These are phyloP conservation scores for Drosophila prostipennis DNA, from an alignment of 2,888 invertebrate genomes.

Conservation along the genomic window DNA sequence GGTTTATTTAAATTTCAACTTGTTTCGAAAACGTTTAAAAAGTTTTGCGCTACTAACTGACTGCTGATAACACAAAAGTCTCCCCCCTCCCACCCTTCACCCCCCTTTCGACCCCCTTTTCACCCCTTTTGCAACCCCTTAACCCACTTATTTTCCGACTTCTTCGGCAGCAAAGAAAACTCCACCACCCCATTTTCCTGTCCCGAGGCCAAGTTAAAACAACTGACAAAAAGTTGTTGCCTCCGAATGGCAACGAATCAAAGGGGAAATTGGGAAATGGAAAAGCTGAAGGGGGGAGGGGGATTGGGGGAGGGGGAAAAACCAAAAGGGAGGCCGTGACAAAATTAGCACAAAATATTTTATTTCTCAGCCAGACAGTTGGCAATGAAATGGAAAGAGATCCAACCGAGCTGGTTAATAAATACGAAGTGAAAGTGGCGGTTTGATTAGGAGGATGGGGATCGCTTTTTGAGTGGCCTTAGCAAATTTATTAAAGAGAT, in stretches of 20 bases:
- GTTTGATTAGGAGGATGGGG: neutral
- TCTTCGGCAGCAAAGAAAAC: slow-evolving; percentile 17
- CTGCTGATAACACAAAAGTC: slow-evolving; percentile 74
- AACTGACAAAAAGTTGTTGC: slow-evolving; percentile 50
- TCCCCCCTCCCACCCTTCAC: slow-evolving; percentile 26
- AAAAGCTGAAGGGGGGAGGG: slow-evolving; percentile 19
- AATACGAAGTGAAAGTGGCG: neutral
- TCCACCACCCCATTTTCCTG: slow-evolving; percentile 13
- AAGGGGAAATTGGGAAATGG: slow-evolving; percentile 59
- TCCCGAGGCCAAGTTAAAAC: slow-evolving; percentile 48
- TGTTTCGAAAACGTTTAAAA: slow-evolving; percentile 78
- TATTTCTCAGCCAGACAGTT: slow-evolving; percentile 31
- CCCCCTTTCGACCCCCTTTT: slow-evolving; percentile 5
- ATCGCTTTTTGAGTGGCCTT: too few relatives aligned
- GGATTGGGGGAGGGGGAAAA: neutral
- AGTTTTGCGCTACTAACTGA: slow-evolving; percentile 77
- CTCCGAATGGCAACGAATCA: slow-evolving; percentile 47
- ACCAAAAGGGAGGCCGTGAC: slow-evolving; percentile 43
- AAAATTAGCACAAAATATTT: slow-evolving; percentile 71
- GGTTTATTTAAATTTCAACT: slow-evolving; percentile 78
- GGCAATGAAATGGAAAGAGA: neutral
- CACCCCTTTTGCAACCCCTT: neutral
- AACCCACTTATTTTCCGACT: slow-evolving; percentile 9
- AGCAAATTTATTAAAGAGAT: neutral
- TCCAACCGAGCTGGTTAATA: neutral